Evolutionary conservation across 2,888 invertebrate species (phyloP).

Genomic region (Monoplex corrugatus): DNA sequence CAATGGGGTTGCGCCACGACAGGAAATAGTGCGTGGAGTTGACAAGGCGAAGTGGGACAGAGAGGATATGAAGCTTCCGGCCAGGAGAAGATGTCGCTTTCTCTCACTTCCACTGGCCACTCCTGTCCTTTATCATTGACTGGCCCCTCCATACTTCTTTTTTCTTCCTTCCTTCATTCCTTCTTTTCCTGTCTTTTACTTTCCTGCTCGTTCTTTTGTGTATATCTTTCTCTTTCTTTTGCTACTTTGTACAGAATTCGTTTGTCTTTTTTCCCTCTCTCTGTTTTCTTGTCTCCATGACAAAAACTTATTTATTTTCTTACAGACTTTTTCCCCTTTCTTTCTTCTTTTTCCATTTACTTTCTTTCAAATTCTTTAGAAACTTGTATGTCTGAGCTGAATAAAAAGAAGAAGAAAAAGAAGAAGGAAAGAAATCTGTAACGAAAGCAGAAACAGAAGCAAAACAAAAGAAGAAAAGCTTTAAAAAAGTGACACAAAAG

Average conservation of each 20-base stretch:
- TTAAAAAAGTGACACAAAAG: too few relatives aligned
- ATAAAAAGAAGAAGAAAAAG: neutral
- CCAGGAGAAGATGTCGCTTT: constrained; percentile 46
- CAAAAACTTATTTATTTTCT: neutral
- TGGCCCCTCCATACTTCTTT: too few relatives aligned
- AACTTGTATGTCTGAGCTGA: too few relatives aligned
- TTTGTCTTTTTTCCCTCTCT: neutral
- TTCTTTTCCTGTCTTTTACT: neutral
- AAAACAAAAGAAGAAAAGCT: too few relatives aligned
- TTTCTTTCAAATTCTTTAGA: too few relatives aligned
- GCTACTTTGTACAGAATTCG: neutral
- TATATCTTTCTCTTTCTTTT: neutral
- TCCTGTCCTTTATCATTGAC: constrained; percentile 37
- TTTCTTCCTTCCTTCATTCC: neutral
- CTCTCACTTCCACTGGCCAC: constrained; percentile 48
- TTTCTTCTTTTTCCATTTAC: neutral
- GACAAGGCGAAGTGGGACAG: constrained; percentile 35
- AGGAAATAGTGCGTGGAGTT: constrained; percentile 37
- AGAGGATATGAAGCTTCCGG: constrained; percentile 25
- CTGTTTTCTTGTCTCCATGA: neutral
- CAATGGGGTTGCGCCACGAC: neutral
- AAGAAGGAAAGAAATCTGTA: neutral
- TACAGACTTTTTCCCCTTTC: neutral
- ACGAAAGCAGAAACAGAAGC: too few relatives aligned
- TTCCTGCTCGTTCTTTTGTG: neutral